phyloP scores from a whole-genome alignment of 2,888 invertebrate genomes.

The Mesoligia furuncula region DNA sequence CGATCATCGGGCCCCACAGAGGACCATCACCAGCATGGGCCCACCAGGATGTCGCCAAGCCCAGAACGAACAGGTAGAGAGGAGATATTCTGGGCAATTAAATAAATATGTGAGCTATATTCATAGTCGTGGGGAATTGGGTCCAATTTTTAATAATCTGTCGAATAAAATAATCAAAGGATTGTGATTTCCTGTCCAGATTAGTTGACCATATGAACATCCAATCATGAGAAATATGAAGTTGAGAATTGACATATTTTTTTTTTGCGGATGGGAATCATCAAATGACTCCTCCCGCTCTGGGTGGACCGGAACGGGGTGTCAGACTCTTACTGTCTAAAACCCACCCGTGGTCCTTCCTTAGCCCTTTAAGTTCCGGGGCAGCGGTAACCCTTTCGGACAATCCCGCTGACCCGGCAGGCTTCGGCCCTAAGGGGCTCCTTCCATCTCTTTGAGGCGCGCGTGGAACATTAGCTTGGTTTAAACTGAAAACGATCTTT shows the following conservation, averaged over 20 bases:
- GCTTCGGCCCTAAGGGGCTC: too few species aligned
- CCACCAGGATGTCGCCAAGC: conserved; percentile 79
- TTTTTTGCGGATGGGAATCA: too few species aligned
- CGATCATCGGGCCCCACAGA: conserved; percentile 74
- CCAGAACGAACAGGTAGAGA: conserved; percentile 75
- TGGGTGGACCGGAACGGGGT: too few species aligned
- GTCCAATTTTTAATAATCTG: not conserved
- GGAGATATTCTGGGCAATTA: conserved; percentile 72
- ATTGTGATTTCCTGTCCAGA: not conserved
- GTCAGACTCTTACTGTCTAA: too few species aligned
- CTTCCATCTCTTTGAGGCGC: too few species aligned
- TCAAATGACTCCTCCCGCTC: too few species aligned
- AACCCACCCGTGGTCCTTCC: too few species aligned
- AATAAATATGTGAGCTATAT: not conserved
- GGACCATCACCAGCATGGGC: conserved; percentile 72
- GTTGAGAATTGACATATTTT: too few species aligned
- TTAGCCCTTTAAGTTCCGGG: too few species aligned
- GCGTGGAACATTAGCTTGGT: not conserved
- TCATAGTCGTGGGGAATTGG: too few species aligned
- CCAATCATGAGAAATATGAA: not conserved
- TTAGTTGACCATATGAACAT: not conserved
- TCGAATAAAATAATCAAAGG: not conserved
- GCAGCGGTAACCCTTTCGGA: too few species aligned
- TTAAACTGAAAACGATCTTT: not conserved
- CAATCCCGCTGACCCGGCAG: too few species aligned